Conservation (phyloP, 2,888 invertebrate species). For the Homarus gammarus region DNA sequence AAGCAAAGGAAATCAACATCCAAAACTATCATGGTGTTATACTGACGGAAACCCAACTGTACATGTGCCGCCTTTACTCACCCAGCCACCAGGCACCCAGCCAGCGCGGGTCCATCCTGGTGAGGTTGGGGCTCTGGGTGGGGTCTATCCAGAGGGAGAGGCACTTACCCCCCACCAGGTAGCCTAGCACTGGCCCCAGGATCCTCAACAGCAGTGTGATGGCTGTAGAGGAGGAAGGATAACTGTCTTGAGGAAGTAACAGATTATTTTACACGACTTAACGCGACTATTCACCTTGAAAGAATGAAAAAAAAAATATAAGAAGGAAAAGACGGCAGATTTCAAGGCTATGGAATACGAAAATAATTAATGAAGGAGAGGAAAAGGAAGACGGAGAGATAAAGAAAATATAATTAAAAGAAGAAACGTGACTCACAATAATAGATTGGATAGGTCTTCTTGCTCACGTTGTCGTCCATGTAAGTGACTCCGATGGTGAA, state of each 20-base stretch:
- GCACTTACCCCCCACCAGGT: constrained; percentile 78
- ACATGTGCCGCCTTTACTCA: constrained; percentile 74
- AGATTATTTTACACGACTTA: no score
- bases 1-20: not conserved
- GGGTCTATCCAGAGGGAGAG: constrained; percentile 78
- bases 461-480: constrained; percentile 85
- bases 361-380: not conserved
- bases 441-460: constrained; percentile 83
- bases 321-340: not conserved
- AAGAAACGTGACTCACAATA: constrained; percentile 71
- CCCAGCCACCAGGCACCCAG: constrained; percentile 83
- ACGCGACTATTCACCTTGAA: not conserved
- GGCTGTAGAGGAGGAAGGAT: constrained; percentile 67
- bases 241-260: no score
- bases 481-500: constrained; percentile 85
- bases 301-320: not conserved
- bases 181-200: constrained; percentile 79
- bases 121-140: constrained; percentile 78
- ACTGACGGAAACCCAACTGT: not conserved
- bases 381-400: not conserved
- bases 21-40: not conserved
- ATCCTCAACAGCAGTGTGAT: constrained; percentile 78
- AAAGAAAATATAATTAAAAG: no score
- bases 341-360: not conserved
- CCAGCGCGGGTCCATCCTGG: constrained; percentile 80